These are phyloP conservation scores for Pachyrhynchus sulphureomaculatus DNA, from an alignment of 1,140 invertebrate genomes.

Conservation along the genomic window DNA sequence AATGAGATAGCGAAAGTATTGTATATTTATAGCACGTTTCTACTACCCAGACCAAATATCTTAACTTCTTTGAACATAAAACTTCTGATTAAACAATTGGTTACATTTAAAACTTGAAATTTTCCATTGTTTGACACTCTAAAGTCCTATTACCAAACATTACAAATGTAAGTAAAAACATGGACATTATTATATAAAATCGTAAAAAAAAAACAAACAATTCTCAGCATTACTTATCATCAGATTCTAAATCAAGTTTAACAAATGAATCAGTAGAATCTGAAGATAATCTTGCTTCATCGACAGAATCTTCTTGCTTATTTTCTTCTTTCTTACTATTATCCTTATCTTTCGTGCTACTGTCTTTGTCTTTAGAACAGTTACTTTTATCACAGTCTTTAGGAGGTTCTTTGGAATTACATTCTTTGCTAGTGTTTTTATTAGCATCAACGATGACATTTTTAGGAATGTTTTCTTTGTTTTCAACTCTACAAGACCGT, in stretches of 20 bases:
- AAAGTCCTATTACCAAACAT: too few relatives aligned
- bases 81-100: too few relatives aligned
- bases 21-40: too few relatives aligned
- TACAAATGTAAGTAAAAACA: too few relatives aligned
- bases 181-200: too few relatives aligned
- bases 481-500: constrained; percentile 22
- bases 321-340: background rate
- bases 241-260: constrained; percentile 41
- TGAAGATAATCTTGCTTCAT: constrained; percentile 31
- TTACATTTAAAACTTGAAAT: too few relatives aligned
- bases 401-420: background rate
- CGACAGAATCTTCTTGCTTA: constrained; percentile 5
- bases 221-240: constrained; percentile 19
- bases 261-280: constrained; percentile 43
- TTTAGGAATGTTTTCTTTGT: constrained; percentile 33
- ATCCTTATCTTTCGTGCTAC: constrained; percentile 1
- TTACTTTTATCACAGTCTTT: background rate
- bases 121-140: too few relatives aligned
- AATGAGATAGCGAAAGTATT: too few relatives aligned
- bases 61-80: too few relatives aligned
- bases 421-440: constrained; percentile 1
- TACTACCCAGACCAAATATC: too few relatives aligned
- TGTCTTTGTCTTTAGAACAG: too few relatives aligned
- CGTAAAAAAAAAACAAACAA: background rate
- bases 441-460: constrained; percentile 1